phyloP scores from a whole-genome alignment of 2,113 vertebrate species.

The Alectura lathami region DNA sequence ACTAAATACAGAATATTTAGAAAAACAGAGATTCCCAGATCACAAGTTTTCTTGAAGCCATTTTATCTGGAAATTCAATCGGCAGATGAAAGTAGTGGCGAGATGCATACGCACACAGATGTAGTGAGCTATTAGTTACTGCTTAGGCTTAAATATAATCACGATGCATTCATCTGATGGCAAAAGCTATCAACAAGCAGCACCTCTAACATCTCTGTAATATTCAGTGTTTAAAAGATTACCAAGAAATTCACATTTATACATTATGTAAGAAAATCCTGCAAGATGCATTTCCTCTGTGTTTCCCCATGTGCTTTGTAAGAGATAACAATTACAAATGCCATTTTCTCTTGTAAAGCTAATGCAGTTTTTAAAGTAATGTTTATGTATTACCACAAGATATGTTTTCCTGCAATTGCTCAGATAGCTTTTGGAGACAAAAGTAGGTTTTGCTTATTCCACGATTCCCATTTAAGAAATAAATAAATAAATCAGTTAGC shows the following conservation, averaged over 20 bases:
- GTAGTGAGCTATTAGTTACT: not conserved
- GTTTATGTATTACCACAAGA: not conserved
- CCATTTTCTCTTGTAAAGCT: not conserved
- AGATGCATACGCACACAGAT: not conserved
- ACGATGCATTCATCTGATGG: not conserved
- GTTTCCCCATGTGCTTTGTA: not conserved
- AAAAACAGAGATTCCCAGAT: not conserved
- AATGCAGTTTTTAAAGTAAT: not conserved
- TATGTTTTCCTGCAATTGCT: not conserved
- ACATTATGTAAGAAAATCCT: not conserved
- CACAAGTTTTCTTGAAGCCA: rapidly evolving
- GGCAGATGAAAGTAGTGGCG: rapidly evolving
- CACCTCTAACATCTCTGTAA: not conserved
- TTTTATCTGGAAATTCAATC: not conserved
- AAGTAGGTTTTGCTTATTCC: not conserved
- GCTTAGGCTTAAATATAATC: not conserved
- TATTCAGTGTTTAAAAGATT: not conserved
- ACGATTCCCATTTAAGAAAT: not conserved
- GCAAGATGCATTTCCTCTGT: not conserved
- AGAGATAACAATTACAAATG: slow-evolving; percentile 29
- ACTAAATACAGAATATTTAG: rapidly evolving
- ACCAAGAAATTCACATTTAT: not conserved
- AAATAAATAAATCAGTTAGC: not conserved
- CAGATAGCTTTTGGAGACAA: not conserved
- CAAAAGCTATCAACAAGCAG: not conserved